Evolutionary conservation across 2,797 vertebrate genomes (phyloP).

Genomic region (Tangara arthus): DNA sequence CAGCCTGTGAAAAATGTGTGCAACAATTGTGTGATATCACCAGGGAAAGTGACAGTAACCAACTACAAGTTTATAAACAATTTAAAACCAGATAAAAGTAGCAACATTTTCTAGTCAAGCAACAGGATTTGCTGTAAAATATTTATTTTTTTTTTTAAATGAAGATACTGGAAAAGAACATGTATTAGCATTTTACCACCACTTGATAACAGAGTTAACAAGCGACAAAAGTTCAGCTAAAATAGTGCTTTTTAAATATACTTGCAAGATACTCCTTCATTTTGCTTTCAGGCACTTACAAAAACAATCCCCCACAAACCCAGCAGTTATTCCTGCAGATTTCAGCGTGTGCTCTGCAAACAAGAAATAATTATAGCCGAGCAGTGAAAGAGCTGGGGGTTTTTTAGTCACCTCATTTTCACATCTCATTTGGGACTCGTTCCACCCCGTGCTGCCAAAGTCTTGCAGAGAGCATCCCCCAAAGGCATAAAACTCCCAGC

Average conservation of each 20-base stretch:
- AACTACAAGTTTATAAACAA: background rate
- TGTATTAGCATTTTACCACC: background rate
- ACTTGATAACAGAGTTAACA: background rate
- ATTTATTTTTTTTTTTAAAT: background rate
- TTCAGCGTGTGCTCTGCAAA: background rate
- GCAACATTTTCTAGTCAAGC: background rate
- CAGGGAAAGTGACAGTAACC: background rate
- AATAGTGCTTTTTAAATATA: conserved; percentile 39
- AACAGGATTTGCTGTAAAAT: background rate
- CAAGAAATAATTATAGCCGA: conserved; percentile 33
- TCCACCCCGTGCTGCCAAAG: background rate
- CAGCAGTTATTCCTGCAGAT: conserved; percentile 21
- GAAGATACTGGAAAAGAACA: background rate
- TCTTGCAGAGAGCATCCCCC: conserved; percentile 11
- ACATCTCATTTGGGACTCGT: background rate
- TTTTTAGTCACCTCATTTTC: conserved; percentile 16
- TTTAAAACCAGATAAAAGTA: background rate
- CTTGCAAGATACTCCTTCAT: conserved; percentile 19
- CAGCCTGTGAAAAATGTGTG: background rate
- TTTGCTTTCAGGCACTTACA: conserved; percentile 4
- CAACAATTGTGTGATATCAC: background rate
- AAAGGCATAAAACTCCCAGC: background rate
- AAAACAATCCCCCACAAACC: conserved; percentile 22
- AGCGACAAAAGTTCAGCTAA: conserved; percentile 31
- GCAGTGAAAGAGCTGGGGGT: background rate